Evolutionary conservation across 2,888 invertebrate species (phyloP).

Genomic region (Dryadula phaetusa): DNA sequence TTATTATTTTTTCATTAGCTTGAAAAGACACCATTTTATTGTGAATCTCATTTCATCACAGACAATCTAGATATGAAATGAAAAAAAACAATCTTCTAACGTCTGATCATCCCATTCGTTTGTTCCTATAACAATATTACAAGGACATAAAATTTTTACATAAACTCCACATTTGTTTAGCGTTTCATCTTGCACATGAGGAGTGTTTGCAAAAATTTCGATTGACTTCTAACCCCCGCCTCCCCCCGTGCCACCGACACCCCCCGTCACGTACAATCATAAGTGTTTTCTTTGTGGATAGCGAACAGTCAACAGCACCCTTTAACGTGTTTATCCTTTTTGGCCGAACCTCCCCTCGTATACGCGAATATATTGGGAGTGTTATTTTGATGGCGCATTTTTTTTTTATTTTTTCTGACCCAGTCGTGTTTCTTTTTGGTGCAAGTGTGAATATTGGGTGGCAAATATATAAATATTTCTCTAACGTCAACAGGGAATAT

Average conservation of each 20-base stretch:
- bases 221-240: slow-evolving; percentile 65
- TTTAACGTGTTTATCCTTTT: slow-evolving; percentile 81
- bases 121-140: slow-evolving; percentile 17
- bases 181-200: slow-evolving; percentile 31
- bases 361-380: slow-evolving; percentile 56
- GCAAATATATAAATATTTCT: slow-evolving; percentile 40
- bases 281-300: slow-evolving; percentile 83
- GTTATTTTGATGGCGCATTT: slow-evolving; percentile 57
- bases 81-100: slow-evolving; percentile 15
- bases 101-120: slow-evolving; percentile 1
- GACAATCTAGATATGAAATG: slow-evolving; percentile 27
- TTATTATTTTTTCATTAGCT: slow-evolving; percentile 13
- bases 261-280: slow-evolving; percentile 63
- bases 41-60: slow-evolving; percentile 10
- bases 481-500: slow-evolving; percentile 27
- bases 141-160: slow-evolving; percentile 34
- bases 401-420: slow-evolving; percentile 45
- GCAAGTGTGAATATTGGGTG: slow-evolving; percentile 46
- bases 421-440: slow-evolving; percentile 36
- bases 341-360: slow-evolving; percentile 66
- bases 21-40: background rate
- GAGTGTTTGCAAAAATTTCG: slow-evolving; percentile 60
- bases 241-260: slow-evolving; percentile 42
- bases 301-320: slow-evolving; percentile 70
- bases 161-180: slow-evolving; percentile 35